Percentiles rank a stretch among this genome's conserved stretches.
phyloP scores from a whole-genome alignment of 2,888 invertebrate species.

The Tryphoninae sp. region DNA sequence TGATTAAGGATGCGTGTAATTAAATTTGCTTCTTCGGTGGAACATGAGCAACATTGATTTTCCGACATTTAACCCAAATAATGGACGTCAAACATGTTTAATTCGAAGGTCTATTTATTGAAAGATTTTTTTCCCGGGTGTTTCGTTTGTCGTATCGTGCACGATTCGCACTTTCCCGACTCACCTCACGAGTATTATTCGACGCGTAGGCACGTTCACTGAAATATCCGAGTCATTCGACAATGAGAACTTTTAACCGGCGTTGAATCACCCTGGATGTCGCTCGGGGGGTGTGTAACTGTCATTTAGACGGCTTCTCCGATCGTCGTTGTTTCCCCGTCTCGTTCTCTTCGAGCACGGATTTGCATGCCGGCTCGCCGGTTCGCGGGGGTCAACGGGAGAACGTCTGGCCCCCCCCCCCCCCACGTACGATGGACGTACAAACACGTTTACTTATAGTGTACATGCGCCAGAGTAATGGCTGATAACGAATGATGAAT shows the following conservation, averaged over 20 bases:
- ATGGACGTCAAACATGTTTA: background rate
- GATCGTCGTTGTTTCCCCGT: slow-evolving; percentile 1
- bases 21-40: too few relatives aligned
- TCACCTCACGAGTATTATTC: background rate
- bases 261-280: slow-evolving; percentile 36
- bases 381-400: slow-evolving; percentile 39
- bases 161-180: background rate
- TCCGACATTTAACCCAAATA: too few relatives aligned
- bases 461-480: slow-evolving; percentile 39
- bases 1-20: background rate
- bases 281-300: slow-evolving; percentile 6
- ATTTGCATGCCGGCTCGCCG: slow-evolving; percentile 40
- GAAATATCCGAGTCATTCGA: slow-evolving; percentile 35
- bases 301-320: slow-evolving; percentile 45
- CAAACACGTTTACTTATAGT: background rate
- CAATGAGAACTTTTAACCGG: slow-evolving; percentile 25
- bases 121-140: slow-evolving; percentile 1
- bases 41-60: too few relatives aligned
- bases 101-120: background rate
- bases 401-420: background rate
- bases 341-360: slow-evolving; percentile 21
- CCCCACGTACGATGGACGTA: slow-evolving; percentile 12
- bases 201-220: slow-evolving; percentile 11
- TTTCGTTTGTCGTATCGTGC: background rate
- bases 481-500: slow-evolving; percentile 54